These are phyloP conservation scores for Caenorhabditis virilis DNA, from an alignment of 2,888 invertebrate species.

Conservation along the genomic window DNA sequence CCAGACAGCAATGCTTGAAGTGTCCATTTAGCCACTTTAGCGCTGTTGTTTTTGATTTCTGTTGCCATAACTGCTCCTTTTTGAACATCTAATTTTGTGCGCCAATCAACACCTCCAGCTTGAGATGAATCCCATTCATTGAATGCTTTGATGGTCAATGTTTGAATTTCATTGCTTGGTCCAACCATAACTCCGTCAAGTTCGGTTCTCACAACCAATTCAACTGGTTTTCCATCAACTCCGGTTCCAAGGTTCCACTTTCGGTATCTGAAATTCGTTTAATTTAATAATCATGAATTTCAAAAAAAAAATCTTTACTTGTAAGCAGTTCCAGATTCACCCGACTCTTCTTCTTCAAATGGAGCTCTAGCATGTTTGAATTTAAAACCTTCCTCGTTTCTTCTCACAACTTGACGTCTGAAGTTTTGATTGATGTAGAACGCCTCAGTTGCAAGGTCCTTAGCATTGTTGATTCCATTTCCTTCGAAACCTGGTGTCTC, in stretches of 20 bases:
- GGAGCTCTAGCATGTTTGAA: constrained; percentile 44
- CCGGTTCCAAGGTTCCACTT: constrained; percentile 95
- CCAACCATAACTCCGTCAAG: constrained; percentile 88
- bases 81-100: constrained; percentile 91
- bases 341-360: constrained; percentile 62
- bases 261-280: constrained; percentile 76
- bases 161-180: constrained; percentile 79
- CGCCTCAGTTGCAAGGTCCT: constrained; percentile 87
- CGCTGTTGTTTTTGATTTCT: constrained; percentile 97
- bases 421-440: constrained; percentile 99
- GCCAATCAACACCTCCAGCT: constrained; percentile 95
- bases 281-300: neutral
- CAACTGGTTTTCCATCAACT: constrained; percentile 74
- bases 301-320: constrained; percentile 30
- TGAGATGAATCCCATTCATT: constrained; percentile 98
- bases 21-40: constrained; percentile 99
- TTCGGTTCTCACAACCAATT: constrained; percentile 88
- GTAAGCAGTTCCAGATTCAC: constrained; percentile 56
- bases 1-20: constrained; percentile 86
- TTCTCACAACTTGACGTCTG: constrained; percentile 80
- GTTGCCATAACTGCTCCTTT: constrained; percentile 97
- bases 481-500: constrained; percentile 97
- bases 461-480: constrained; percentile 89
- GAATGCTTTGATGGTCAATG: constrained; percentile 90
- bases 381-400: constrained; percentile 43